Evolutionary conservation across 1,140 invertebrate genomes (phyloP), one percentile per base, ranked within the genome.

Genomic region (Hypothenemus hampei): DNA sequence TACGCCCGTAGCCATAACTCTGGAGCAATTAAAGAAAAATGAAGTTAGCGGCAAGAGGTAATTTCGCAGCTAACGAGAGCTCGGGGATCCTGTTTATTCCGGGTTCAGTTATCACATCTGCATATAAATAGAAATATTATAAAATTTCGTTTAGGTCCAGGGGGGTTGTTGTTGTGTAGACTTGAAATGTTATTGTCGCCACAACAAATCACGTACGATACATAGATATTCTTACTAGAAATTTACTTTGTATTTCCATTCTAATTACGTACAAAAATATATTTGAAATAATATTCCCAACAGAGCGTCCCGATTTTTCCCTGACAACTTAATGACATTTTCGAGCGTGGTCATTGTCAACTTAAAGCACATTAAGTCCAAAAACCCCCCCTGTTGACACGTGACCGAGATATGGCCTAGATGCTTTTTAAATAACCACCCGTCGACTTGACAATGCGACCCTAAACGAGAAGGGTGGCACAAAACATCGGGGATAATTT

Each of bases 51-150:
- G 39, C 37, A 54, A 54, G 44, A 54, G 51, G 41, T 54, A 54
- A 54, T 54, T 54, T 54, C 51, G 40, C 51, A 46, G 43, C 51
- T 54, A 54, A 54, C 43, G 51, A 54, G 49, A 41, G 49, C 37
- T 41, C 23, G 24, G 51, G 51, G 51, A 54, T 22, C 51, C 36
- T 40, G 51, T 54, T 54, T 54, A 54, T 54, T 54, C 39, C 37
- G 31, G 40, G 41, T 23, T 33, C 41, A 45, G 51, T 54, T 56
- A 56, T 55, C 60, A 41, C 44, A 62, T 62, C 58, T 62, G 60
- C 60, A 62, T 62, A 62, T 62, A 62, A 62, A 62, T 60, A 62
- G 60, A 60, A 57, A 60, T 62, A 56, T 61, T 59, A 58, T 58
- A 58, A 58, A 58, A 56, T 56, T 56, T 40, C 53, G 51, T 37